phyloP scores from a whole-genome alignment of 2,888 invertebrate genomes.

The Slavum lentiscoides region DNA sequence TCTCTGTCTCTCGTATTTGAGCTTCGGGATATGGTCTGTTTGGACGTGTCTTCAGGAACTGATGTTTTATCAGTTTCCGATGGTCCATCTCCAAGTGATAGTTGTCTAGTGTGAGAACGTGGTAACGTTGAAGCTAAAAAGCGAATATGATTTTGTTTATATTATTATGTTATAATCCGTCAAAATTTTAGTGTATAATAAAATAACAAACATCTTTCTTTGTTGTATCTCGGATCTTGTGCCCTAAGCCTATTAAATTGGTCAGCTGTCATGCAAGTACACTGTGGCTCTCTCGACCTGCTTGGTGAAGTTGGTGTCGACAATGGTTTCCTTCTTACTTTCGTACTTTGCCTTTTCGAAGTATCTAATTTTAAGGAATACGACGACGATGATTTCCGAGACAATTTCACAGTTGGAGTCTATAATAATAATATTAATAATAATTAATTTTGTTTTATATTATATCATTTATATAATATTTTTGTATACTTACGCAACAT shows the following conservation, averaged over 20 bases:
- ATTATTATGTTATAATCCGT: background rate
- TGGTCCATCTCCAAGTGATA: slow-evolving; percentile 54
- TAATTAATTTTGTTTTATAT: background rate
- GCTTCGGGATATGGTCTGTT: slow-evolving; percentile 53
- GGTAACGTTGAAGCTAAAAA: slow-evolving; percentile 74
- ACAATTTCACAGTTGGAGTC: slow-evolving; percentile 97
- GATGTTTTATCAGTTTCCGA: slow-evolving; percentile 56
- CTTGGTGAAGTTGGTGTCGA: slow-evolving; percentile 94
- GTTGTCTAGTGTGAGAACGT: slow-evolving; percentile 67
- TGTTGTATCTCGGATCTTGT: slow-evolving; percentile 78
- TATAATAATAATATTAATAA: slow-evolving; percentile 59
- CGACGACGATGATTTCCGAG: slow-evolving; percentile 94
- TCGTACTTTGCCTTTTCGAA: slow-evolving; percentile 78
- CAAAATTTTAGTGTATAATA: background rate
- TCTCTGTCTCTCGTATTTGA: slow-evolving; percentile 57
- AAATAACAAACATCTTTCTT: slow-evolving; percentile 49
- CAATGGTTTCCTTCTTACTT: slow-evolving; percentile 85
- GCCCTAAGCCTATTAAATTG: slow-evolving; percentile 83
- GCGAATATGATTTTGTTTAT: background rate
- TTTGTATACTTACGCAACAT: slow-evolving; percentile 82
- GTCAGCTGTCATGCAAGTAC: slow-evolving; percentile 93
- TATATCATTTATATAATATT: background rate
- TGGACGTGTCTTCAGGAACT: slow-evolving; percentile 51
- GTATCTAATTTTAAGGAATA: slow-evolving; percentile 94
- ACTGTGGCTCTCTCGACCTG: slow-evolving; percentile 83